A percentile compares a stretch with the other conserved stretches of the same genome.
phyloP scores from a whole-genome alignment of 1,140 invertebrate species.

The Drosophila saltans region DNA sequence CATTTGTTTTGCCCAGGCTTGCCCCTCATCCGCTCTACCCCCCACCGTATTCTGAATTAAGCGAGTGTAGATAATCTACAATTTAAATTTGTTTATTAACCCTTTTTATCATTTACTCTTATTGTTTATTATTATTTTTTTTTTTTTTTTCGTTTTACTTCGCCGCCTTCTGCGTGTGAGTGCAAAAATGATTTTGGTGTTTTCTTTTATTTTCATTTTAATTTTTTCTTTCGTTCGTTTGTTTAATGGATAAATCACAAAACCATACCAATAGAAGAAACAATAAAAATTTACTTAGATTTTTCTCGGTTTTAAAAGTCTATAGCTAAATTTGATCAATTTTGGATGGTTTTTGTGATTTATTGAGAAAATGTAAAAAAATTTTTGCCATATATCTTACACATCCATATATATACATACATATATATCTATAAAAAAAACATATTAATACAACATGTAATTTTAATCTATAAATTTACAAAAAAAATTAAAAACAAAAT shows the following conservation, averaged over 20 bases:
- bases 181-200: constrained; percentile 67
- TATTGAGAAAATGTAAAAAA: constrained; percentile 55
- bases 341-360: constrained; percentile 47
- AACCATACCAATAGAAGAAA: constrained; percentile 23
- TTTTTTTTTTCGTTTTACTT: constrained; percentile 30
- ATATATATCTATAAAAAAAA: constrained; percentile 1
- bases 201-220: constrained; percentile 12
- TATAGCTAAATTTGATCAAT: constrained; percentile 75
- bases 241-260: constrained; percentile 12
- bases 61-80: constrained; percentile 51
- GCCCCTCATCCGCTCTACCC: constrained; percentile 42
- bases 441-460: constrained; percentile 49
- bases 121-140: constrained; percentile 51
- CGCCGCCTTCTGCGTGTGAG: constrained; percentile 46
- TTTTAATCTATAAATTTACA: constrained; percentile 54
- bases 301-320: constrained; percentile 80
- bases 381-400: constrained; percentile 78
- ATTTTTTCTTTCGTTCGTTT: not conserved
- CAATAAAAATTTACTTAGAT: constrained; percentile 77
- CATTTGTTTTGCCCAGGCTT: constrained; percentile 64
- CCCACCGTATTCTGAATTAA: constrained; percentile 74
- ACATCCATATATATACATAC: constrained; percentile 63
- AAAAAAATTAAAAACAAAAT: constrained; percentile 27
- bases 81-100: constrained; percentile 37
- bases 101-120: constrained; percentile 41